Evolutionary conservation across 2,888 invertebrate species (phyloP), one percentile per base, ranked within the genome.

Genomic region (Ommatoiulus sabulosus): DNA sequence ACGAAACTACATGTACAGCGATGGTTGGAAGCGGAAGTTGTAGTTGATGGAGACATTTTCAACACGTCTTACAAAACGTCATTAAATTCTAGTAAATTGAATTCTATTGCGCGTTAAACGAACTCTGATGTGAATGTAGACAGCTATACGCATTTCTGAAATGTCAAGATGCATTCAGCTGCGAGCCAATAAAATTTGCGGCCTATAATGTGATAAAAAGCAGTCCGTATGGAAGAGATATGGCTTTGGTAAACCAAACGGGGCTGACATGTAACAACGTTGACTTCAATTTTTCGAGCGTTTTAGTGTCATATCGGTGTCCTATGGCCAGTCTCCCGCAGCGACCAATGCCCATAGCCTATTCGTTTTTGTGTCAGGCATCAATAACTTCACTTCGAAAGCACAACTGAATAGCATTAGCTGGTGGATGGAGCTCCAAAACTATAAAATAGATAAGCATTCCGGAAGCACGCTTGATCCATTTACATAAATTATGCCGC

Each of bases 201-300:
- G 72, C 72, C 72, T 72, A 72, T 72, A 72, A 72, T 72, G 72
- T 72, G 72, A 72, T 72, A 72, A 72, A 72, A n/a, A n/a, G 24
- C 20, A 10, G 20, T 72, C 8, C 72, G 10, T 72, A 72, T 72
- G 72, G 72, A 72, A 72, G 72, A 72, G 72, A 72, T 72, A 72
- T 72, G 72, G 24, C 72, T 24, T 72, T 72, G 72, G 72, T 72
- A 72, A 72, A 72, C 72, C 72, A n/a, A 72, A 72, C 72, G n/a
- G 7, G 72, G 72, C 72, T 24, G 72, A 72, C 24, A n/a, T 24
- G 2, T 72, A 72, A 72, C 72, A 72, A 24, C 24, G 72, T 72
- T 72, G 24, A 72, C 72, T 72, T 10, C 12, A 20, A 72, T 72
- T 72, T 72, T 72, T 72, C 24, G 8, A 24, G 72, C 72, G 24